Evolutionary conservation across 2,797 vertebrate genomes (phyloP).

Genomic region (Tapera naevia): DNA sequence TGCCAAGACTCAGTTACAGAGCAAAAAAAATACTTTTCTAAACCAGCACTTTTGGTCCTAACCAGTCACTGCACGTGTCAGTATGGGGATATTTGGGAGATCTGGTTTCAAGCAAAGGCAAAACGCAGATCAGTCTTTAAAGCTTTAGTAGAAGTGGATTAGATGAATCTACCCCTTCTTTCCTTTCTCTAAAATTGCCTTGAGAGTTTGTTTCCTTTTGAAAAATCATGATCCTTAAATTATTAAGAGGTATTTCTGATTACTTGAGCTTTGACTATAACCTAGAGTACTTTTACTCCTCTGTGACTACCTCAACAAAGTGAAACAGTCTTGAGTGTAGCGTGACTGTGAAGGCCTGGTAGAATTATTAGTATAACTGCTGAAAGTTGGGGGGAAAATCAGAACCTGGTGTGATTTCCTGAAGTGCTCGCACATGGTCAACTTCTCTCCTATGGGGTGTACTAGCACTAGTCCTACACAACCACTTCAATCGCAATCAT

Average conservation of each 20-base stretch:
- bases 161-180: background rate
- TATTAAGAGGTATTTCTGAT: slow-evolving; percentile 12
- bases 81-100: background rate
- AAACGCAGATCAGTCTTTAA: background rate
- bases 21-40: background rate
- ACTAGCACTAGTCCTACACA: background rate
- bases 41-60: background rate
- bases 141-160: background rate
- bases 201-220: background rate
- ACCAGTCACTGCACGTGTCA: background rate
- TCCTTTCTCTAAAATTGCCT: background rate
- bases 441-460: background rate
- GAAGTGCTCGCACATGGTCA: background rate
- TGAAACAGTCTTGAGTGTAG: background rate
- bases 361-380: slow-evolving; percentile 19
- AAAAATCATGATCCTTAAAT: background rate
- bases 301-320: background rate
- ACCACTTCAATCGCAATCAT: background rate
- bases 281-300: background rate
- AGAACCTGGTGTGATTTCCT: slow-evolving; percentile 33
- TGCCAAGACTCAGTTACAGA: background rate
- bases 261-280: background rate
- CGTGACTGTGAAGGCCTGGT: background rate
- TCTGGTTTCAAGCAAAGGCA: background rate
- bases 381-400: slow-evolving; percentile 29